Evolutionary conservation across 1,140 invertebrate species (phyloP), one percentile per base, ranked within the genome.

Genomic region (Trichonephila inaurata): DNA sequence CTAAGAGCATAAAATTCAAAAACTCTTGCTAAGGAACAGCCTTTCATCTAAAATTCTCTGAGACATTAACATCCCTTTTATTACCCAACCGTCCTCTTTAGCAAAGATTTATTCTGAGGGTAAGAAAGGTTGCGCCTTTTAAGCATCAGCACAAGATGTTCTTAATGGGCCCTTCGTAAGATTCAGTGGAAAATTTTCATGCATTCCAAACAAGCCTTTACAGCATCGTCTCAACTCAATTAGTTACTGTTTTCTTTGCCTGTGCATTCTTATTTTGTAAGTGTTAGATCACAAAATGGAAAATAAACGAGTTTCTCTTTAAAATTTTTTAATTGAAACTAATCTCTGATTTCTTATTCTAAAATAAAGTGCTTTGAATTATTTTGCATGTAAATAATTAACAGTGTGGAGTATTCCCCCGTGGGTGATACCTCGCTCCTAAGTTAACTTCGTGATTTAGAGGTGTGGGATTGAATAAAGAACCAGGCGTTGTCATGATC

Each of bases 21-120:
- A 21, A 21, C 24, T 19, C 24, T 18, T 69, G 21, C 18, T 19
- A n/a, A 21, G 51, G 7, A 24, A 21, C 21, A 69, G 21, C 21
- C 8, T 51, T 51, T 8, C 18, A 51, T 83, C 33, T 83, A 33
- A 33, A 33, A 51, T 83, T 51, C 12, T 33, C 28, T 33, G 66
- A 18, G 28, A 83, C 81, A 51, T 51, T 83, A 44, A 83, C 81
- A 83, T 83, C 81, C 81, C 7, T 83, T 83, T 83, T 83, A 83
- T 83, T 40, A 83, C 81, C 81, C 40, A 83, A 33, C 28, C 40
- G 40, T 83, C 28, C 81, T 33, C 81, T 83, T 83, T 83, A 83
- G 33, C 28, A 51, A 33, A 40, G 40, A 83, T 83, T 83, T 83
- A 83, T 83, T 40, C 33, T 19, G 14, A 83, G 81, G 81, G 81